phyloP scores from a whole-genome alignment of 2,113 vertebrate genomes.

The Lagopus leucura region DNA sequence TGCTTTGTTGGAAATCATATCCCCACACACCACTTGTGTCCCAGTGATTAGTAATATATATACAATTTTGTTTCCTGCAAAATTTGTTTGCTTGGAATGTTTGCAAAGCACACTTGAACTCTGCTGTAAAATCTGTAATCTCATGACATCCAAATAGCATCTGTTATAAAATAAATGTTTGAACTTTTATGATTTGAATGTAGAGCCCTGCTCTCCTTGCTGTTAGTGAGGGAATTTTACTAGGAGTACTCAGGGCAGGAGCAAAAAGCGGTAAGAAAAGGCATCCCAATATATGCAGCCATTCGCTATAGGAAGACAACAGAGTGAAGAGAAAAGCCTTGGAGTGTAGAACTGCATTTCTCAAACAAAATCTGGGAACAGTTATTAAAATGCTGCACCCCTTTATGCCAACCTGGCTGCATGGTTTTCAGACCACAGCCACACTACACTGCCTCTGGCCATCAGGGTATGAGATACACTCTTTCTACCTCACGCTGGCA shows the following conservation, averaged over 20 bases:
- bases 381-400: neutral
- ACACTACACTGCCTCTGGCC: neutral
- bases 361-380: neutral
- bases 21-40: neutral
- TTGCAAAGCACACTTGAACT: neutral
- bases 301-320: fast-evolving
- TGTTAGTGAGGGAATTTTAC: neutral
- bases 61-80: neutral
- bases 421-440: neutral
- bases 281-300: neutral
- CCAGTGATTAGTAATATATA: conserved; percentile 14
- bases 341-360: neutral
- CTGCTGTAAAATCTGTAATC: neutral
- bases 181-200: neutral
- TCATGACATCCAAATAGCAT: neutral
- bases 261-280: neutral
- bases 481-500: neutral
- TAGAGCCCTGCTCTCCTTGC: neutral
- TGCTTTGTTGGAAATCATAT: neutral
- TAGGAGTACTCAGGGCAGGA: neutral
- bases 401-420: fast-evolving
- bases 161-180: conserved; percentile 3
- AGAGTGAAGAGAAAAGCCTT: neutral
- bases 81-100: conserved; percentile 14
- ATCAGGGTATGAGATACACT: neutral